These are phyloP conservation scores for Chymomyza fuscimana DNA, from an alignment of 2,888 invertebrate species.

Conservation along the genomic window DNA sequence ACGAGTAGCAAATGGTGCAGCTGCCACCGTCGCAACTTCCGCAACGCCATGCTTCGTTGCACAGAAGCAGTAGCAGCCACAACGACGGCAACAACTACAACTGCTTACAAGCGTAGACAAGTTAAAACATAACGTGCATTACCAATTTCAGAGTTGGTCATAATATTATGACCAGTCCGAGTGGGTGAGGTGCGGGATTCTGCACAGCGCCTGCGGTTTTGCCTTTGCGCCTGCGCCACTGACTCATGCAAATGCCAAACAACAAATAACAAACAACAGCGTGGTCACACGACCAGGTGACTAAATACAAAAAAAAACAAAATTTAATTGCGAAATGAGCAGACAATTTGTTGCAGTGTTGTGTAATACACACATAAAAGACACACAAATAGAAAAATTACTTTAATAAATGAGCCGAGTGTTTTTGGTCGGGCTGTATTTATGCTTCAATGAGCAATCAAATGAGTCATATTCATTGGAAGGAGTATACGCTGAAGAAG, in stretches of 20 bases:
- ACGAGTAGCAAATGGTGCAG: slow-evolving; percentile 16
- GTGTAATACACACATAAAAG: slow-evolving; percentile 56
- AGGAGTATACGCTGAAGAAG: background rate
- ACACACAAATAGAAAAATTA: no score
- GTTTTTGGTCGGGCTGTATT: slow-evolving; percentile 53
- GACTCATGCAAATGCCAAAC: slow-evolving; percentile 32
- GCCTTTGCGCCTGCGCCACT: slow-evolving; percentile 46
- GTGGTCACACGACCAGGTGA: slow-evolving; percentile 53
- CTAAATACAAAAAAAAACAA: slow-evolving; percentile 22
- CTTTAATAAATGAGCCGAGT: slow-evolving; percentile 57
- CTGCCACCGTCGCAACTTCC: slow-evolving; percentile 71
- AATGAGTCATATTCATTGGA: slow-evolving; percentile 57
- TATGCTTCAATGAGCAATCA: slow-evolving; percentile 61
- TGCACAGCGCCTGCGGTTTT: slow-evolving; percentile 47
- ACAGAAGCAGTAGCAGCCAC: slow-evolving; percentile 25
- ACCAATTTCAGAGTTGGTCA: background rate
- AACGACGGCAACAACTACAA: slow-evolving; percentile 21
- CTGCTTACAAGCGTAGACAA: background rate
- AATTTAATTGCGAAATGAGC: slow-evolving; percentile 56
- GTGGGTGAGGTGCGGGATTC: background rate
- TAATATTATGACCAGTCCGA: background rate
- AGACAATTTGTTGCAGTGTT: slow-evolving; percentile 52
- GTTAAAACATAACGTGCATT: background rate
- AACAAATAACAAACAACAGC: slow-evolving; percentile 14
- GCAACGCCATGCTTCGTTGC: slow-evolving; percentile 66